phyloP scores from a whole-genome alignment of 2,797 vertebrate genomes.

The Sebastes oblongus region DNA sequence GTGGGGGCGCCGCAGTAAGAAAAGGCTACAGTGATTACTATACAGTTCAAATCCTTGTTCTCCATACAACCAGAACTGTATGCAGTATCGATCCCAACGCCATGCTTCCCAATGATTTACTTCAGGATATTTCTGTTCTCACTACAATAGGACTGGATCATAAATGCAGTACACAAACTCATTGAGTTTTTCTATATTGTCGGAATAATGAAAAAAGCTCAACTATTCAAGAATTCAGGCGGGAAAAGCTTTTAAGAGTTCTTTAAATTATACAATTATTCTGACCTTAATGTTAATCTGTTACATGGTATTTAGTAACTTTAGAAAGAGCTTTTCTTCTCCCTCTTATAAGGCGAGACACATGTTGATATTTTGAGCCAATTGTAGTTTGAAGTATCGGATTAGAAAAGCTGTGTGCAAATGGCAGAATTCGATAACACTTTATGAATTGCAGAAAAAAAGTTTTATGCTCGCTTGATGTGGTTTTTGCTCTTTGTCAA shows the following conservation, averaged over 20 bases:
- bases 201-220: not conserved
- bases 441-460: no score
- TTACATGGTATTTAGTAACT: not conserved
- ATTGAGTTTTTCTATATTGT: not conserved
- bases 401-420: no score
- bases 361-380: not conserved
- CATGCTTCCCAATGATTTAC: not conserved
- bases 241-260: not conserved
- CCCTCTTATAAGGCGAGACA: no score
- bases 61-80: constrained; percentile 34
- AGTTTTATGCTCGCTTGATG: no score
- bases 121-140: constrained; percentile 13
- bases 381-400: no score
- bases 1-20: constrained; percentile 14
- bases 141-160: not conserved
- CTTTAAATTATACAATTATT: not conserved
- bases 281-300: not conserved
- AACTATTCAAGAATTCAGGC: not conserved
- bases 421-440: rapidly evolving
- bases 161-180: not conserved
- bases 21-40: constrained; percentile 46
- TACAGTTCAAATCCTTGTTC: constrained; percentile 38
- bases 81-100: constrained; percentile 42
- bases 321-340: not conserved
- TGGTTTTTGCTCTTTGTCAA: no score